Evolutionary conservation across 1,140 invertebrate genomes (phyloP).

Genomic region (Drosophila sulfurigaster): DNA sequence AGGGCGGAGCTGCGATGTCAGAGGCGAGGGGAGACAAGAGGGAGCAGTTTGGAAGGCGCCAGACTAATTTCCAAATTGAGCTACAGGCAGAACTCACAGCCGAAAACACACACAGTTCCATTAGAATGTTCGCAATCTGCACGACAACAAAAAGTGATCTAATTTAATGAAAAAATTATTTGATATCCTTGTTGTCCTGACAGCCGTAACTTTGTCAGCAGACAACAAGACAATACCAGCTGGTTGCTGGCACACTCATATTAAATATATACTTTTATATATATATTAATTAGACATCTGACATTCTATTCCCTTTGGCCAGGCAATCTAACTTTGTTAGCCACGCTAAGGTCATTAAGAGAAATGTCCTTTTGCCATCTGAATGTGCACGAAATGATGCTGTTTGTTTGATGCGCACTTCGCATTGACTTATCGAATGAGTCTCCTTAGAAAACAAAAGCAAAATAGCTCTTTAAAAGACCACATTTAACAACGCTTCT

Average conservation of each 20-base stretch:
- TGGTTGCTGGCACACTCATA: constrained; percentile 3
- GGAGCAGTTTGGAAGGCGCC: constrained; percentile 5
- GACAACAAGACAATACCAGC: constrained; percentile 6
- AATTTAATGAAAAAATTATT: constrained; percentile 51
- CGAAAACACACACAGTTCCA: background rate
- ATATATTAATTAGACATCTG: constrained; percentile 42
- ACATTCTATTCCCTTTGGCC: background rate
- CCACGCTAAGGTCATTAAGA: constrained; percentile 20
- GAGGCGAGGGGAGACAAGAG: background rate
- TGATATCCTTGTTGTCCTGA: constrained; percentile 41
- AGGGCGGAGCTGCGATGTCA: background rate
- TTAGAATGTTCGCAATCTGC: constrained; percentile 26
- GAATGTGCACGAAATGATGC: constrained; percentile 3
- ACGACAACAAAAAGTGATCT: constrained; percentile 24
- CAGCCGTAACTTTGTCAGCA: constrained; percentile 22
- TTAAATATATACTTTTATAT: constrained; percentile 6
- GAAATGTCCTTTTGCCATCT: constrained; percentile 13
- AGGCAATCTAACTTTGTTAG: constrained; percentile 42
- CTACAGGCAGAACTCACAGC: constrained; percentile 3
- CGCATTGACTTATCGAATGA: background rate
- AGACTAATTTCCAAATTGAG: constrained; percentile 61
- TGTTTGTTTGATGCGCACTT: background rate
- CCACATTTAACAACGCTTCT: background rate
- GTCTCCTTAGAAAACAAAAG: background rate
- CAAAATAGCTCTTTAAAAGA: background rate